Evolutionary conservation across 2,113 vertebrate species (phyloP).

Genomic region (Spheniscus mendiculus): DNA sequence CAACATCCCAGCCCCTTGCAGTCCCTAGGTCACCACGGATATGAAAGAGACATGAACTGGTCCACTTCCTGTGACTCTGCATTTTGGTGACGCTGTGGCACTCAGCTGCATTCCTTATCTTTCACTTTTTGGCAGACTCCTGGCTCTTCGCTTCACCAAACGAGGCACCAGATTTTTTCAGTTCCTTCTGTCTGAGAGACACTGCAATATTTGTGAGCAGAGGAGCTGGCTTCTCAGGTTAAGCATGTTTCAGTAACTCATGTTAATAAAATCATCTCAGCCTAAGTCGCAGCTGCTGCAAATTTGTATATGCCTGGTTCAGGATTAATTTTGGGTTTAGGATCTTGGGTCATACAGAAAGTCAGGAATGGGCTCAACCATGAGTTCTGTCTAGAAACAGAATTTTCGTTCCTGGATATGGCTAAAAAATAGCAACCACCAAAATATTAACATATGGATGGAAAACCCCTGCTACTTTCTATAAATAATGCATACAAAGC

Average conservation of each 20-base stretch:
- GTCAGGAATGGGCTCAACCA: background rate
- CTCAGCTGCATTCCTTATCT: background rate
- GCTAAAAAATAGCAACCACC: background rate
- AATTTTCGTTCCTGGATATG: background rate
- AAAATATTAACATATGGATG: background rate
- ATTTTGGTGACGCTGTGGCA: accelerated
- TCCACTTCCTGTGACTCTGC: background rate
- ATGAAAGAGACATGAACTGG: background rate
- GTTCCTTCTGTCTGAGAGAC: background rate
- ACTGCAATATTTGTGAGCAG: background rate
- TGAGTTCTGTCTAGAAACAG: background rate
- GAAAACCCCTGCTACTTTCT: background rate
- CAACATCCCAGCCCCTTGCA: background rate
- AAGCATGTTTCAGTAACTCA: background rate
- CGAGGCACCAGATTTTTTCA: background rate
- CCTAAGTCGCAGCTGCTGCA: background rate
- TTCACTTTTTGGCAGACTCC: background rate
- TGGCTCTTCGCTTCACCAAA: background rate
- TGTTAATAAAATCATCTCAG: background rate
- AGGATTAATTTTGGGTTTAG: background rate
- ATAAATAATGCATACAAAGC: background rate
- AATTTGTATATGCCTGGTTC: background rate
- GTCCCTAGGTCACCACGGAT: background rate
- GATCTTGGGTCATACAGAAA: background rate
- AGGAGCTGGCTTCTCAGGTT: background rate